Conservation (phyloP, 2,113 vertebrate species). For the Phycodurus eques region DNA sequence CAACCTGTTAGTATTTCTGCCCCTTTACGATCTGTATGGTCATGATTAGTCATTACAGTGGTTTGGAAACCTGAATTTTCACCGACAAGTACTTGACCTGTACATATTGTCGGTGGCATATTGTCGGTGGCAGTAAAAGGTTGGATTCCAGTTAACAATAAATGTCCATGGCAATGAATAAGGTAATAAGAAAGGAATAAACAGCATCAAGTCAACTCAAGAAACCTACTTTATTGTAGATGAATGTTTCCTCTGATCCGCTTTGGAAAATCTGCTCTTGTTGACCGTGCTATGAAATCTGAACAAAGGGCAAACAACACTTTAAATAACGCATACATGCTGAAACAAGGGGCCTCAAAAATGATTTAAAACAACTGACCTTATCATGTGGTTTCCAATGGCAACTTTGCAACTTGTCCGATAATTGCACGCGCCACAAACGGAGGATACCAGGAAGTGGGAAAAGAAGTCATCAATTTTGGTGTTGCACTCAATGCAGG, state of each 20-base stretch:
- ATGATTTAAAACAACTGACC: slow-evolving; percentile 64
- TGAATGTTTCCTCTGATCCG: slow-evolving; percentile 43
- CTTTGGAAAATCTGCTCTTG: slow-evolving; percentile 83
- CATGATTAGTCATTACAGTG: too few relatives aligned
- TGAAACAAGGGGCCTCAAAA: neutral
- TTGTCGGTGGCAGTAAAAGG: too few relatives aligned
- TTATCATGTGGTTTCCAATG: slow-evolving; percentile 91
- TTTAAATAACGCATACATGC: neutral
- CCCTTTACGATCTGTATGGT: too few relatives aligned
- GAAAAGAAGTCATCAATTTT: slow-evolving; percentile 83
- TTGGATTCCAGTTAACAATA: too few relatives aligned
- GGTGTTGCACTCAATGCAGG: slow-evolving; percentile 89
- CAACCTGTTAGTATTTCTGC: too few relatives aligned
- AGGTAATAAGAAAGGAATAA: neutral
- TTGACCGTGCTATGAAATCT: slow-evolving; percentile 88
- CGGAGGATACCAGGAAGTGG: slow-evolving; percentile 85
- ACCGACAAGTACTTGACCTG: too few relatives aligned
- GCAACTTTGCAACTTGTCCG: slow-evolving; percentile 90
- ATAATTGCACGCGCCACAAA: slow-evolving; percentile 89
- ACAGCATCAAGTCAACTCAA: neutral
- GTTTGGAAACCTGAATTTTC: too few relatives aligned
- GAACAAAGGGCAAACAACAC: slow-evolving; percentile 7
- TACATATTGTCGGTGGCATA: too few relatives aligned
- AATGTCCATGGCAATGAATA: neutral
- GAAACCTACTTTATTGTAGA: slow-evolving; percentile 46